phyloP scores from a whole-genome alignment of 2,113 vertebrate species.

The Psittacula cyanocephala region DNA sequence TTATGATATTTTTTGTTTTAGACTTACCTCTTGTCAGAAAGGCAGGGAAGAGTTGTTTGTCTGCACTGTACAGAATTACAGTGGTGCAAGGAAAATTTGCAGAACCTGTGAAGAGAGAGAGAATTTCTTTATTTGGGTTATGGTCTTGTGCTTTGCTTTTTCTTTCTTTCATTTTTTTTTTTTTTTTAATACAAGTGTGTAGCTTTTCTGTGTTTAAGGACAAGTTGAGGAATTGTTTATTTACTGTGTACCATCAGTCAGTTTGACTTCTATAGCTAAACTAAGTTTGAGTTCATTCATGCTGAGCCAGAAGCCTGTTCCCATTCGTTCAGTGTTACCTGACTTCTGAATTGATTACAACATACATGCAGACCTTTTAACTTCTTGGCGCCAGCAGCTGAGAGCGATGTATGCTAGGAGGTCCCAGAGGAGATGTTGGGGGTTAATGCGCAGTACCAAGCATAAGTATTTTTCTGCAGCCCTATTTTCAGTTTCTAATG shows the following conservation, averaged over 20 bases:
- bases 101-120: background rate
- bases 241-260: background rate
- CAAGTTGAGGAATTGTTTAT: background rate
- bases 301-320: conserved; percentile 17
- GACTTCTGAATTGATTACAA: conserved; percentile 58
- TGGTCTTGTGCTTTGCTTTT: background rate
- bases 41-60: background rate
- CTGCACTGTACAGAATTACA: accelerated
- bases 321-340: background rate
- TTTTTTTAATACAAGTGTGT: background rate
- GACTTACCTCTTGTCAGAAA: background rate
- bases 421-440: background rate
- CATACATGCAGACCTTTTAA: conserved; percentile 49
- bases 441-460: conserved; percentile 21
- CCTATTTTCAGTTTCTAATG: conserved; percentile 20
- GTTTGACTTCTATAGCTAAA: background rate
- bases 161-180: background rate
- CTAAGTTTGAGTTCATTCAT: background rate
- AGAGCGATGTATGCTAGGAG: conserved; percentile 22
- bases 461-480: conserved; percentile 12
- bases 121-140: background rate
- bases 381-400: conserved; percentile 48
- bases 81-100: background rate
- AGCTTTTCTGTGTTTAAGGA: background rate
- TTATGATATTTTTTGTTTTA: background rate